phyloP scores from a whole-genome alignment of 2,113 vertebrate species.

The Plectropomus leopardus region DNA sequence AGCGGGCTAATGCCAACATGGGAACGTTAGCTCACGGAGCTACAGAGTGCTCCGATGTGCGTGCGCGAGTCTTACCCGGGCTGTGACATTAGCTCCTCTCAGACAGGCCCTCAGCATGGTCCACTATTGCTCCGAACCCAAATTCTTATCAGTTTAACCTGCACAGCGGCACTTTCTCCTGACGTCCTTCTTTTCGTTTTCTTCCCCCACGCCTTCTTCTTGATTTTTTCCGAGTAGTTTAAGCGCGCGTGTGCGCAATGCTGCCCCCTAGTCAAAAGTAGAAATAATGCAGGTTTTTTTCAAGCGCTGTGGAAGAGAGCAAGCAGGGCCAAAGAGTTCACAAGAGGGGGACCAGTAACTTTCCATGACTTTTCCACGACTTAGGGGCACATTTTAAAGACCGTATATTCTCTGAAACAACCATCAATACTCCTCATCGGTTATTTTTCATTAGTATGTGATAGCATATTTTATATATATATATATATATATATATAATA shows the following conservation, averaged over 20 bases:
- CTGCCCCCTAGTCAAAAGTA: conserved; percentile 3
- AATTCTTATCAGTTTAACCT: neutral
- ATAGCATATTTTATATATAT: too few relatives aligned
- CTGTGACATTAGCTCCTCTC: conserved; percentile 60
- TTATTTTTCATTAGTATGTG: too few relatives aligned
- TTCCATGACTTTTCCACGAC: too few relatives aligned
- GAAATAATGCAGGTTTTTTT: neutral
- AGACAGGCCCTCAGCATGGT: conserved; percentile 76
- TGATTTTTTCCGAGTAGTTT: neutral
- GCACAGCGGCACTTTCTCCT: neutral
- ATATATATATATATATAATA: too few relatives aligned
- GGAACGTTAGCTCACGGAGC: neutral
- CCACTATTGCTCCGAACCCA: neutral
- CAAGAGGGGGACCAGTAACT: too few relatives aligned
- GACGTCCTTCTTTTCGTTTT: neutral
- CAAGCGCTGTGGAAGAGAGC: too few relatives aligned
- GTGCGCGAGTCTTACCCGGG: conserved; percentile 60
- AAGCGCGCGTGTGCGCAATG: neutral
- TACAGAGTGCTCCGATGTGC: fast-evolving
- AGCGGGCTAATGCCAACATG: conserved; percentile 28
- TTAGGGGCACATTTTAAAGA: too few relatives aligned
- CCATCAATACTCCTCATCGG: too few relatives aligned
- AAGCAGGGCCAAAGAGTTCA: too few relatives aligned
- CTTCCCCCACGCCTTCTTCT: neutral
- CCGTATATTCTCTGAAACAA: too few relatives aligned